These are phyloP conservation scores for Sciaenops ocellatus DNA, from an alignment of 2,797 vertebrate species.

Conservation along the genomic window DNA sequence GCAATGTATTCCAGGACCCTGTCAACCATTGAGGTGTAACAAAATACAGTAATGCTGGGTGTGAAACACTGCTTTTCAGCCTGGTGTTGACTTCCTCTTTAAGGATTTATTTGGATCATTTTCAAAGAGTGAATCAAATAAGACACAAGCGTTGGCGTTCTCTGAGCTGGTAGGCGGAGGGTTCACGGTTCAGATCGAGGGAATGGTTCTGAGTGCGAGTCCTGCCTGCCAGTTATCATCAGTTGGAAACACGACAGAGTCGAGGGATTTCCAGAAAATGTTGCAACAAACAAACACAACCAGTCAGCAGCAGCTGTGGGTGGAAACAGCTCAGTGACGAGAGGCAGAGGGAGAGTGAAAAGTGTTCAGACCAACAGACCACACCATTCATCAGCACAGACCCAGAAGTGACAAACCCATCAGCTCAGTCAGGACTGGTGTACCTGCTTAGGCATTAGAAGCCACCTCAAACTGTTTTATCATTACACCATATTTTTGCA, in stretches of 20 bases:
- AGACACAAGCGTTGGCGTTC: neutral
- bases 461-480: neutral
- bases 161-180: conserved; percentile 16
- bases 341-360: conserved; percentile 13
- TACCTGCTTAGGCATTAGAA: conserved; percentile 21
- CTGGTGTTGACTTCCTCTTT: neutral
- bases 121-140: neutral
- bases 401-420: conserved; percentile 11
- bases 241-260: conserved; percentile 14
- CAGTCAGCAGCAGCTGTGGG: conserved; percentile 23
- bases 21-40: neutral
- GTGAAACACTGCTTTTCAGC: neutral
- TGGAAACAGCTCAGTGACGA: conserved; percentile 26
- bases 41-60: neutral
- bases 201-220: conserved; percentile 6
- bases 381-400: conserved; percentile 7
- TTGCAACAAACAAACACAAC: conserved; percentile 33
- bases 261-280: conserved; percentile 31
- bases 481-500: neutral
- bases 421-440: neutral
- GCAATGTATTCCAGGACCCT: neutral
- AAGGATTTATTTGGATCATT: neutral
- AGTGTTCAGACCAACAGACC: conserved; percentile 26
- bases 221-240: conserved; percentile 16
- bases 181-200: conserved; percentile 25